Conservation (phyloP, 2,797 vertebrate species). For the Setipinna tenuifilis region DNA sequence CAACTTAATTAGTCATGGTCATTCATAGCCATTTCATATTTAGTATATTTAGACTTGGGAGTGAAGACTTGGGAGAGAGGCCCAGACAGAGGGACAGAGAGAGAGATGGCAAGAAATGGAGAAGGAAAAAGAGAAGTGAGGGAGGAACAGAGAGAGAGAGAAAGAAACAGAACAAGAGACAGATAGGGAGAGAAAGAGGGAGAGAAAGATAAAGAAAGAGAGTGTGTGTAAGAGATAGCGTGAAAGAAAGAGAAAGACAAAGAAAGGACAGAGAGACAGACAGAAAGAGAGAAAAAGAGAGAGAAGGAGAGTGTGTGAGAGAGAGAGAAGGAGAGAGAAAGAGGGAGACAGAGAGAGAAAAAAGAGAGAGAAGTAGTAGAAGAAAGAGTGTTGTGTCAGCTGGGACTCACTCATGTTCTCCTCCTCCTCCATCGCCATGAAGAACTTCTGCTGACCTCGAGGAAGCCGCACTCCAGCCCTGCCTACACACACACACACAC, state of each 20-base stretch:
- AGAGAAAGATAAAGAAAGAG: not conserved
- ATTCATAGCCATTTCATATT: too few relatives aligned
- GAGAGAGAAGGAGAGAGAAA: not conserved
- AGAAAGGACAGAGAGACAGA: not conserved
- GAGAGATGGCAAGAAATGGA: not conserved
- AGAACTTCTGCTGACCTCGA: slow-evolving; percentile 70
- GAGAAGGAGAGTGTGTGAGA: not conserved
- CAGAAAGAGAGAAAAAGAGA: not conserved
- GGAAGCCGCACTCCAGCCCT: slow-evolving; percentile 61
- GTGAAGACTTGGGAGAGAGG: too few relatives aligned
- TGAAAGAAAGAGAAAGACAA: not conserved
- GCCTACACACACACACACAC: slow-evolving; percentile 68
- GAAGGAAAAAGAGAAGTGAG: too few relatives aligned
- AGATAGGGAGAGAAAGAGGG: not conserved
- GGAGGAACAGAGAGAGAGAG: too few relatives aligned
- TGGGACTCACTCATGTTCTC: slow-evolving; percentile 87
- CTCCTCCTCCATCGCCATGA: slow-evolving; percentile 72
- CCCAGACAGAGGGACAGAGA: not conserved
- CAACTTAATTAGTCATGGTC: too few relatives aligned
- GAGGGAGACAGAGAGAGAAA: not conserved
- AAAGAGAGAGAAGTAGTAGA: too few relatives aligned
- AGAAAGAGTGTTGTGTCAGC: not conserved
- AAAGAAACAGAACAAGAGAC: not conserved
- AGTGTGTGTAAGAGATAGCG: not conserved
- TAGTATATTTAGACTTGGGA: too few relatives aligned